A percentile compares a stretch with the other conserved stretches of the same genome.
phyloP scores from a whole-genome alignment of 1,140 invertebrate species.

The Lordiphosa clarofinis region DNA sequence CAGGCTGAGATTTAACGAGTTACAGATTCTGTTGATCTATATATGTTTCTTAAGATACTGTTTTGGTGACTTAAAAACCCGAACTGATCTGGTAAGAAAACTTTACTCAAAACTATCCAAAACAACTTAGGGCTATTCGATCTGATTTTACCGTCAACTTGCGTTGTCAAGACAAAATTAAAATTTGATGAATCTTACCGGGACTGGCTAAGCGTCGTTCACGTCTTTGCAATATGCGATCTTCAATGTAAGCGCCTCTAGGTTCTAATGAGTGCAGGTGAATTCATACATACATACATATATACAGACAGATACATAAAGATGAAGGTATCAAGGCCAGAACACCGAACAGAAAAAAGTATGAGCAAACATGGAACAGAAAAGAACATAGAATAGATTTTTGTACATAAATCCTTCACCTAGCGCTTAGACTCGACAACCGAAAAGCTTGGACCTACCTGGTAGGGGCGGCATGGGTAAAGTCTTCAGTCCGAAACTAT shows the following conservation, averaged over 20 bases:
- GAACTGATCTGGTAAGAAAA: no score
- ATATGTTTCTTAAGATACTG: no score
- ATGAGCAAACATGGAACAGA: conserved; percentile 36
- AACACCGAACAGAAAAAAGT: conserved; percentile 26
- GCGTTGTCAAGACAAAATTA: background rate
- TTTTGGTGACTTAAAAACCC: no score
- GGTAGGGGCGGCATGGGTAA: conserved; percentile 54
- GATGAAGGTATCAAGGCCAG: conserved; percentile 32
- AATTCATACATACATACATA: conserved; percentile 40
- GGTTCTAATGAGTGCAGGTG: conserved; percentile 57
- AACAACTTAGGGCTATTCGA: no score
- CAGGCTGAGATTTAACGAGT: no score
- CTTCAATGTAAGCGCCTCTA: conserved; percentile 73
- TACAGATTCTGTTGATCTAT: no score
- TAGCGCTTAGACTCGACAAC: conserved; percentile 3
- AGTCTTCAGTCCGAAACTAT: conserved; percentile 81
- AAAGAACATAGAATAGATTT: conserved; percentile 22
- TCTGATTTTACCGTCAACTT: background rate
- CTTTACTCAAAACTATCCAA: no score
- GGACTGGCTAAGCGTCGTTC: conserved; percentile 75
- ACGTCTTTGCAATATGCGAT: conserved; percentile 76
- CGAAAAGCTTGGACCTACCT: conserved; percentile 50
- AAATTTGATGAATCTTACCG: conserved; percentile 50
- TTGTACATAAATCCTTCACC: conserved; percentile 15
- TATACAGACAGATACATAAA: conserved; percentile 24